Base-by-base conservation (phyloP, 2,888 invertebrate genomes). In the Scaptomyza polygonia region DNA sequence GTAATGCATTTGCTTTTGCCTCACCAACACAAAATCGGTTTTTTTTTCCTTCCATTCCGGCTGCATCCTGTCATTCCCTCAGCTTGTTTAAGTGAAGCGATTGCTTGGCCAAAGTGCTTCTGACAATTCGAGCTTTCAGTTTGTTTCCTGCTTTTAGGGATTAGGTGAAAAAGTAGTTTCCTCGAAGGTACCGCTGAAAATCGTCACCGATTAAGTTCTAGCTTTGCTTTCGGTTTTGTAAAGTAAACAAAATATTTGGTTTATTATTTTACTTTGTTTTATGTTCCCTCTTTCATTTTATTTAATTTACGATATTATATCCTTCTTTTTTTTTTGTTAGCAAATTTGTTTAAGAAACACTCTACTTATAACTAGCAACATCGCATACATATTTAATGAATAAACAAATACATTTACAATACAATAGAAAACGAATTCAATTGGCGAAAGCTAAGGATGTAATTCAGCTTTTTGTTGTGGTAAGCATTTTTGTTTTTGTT, bases 311-410 rank as follows among this genome's bases (percentile, higher is more conserved):
- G 64, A 51, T 82, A 76, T 71, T 36, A 61, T 73, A 42, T 25
- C n/a, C n/a, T n/a, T n/a, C n/a, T 36, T 18, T 32, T 55, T 25
- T 45, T 63, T 71, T 69, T 57, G 59, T 70, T 85, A 81, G 87
- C 88, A 81, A 81, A 87, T 87, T 85, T 71, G 40, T 58, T 68
- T 52, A 73, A 64, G 56, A 82, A 87, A 85, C 69, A 78, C 66
- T 69, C 86, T 81, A 85, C 81, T 87, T 87, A 81, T 57, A 85
- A 63, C 78, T 81, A 81, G 66, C 85, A 81, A 87, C 88, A 74
- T 78, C 82, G 82, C 81, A 69, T 65, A 85, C 79, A 68, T 67
- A 65, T 76, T 67, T 57, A 76, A 83, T 83, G 68, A 79, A 82
- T 70, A 79, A 83, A 72, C 77, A 86, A 67, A 68, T 82, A 65